Conservation (phyloP, 1,140 invertebrate genomes). For the Drosophila mauritiana region DNA sequence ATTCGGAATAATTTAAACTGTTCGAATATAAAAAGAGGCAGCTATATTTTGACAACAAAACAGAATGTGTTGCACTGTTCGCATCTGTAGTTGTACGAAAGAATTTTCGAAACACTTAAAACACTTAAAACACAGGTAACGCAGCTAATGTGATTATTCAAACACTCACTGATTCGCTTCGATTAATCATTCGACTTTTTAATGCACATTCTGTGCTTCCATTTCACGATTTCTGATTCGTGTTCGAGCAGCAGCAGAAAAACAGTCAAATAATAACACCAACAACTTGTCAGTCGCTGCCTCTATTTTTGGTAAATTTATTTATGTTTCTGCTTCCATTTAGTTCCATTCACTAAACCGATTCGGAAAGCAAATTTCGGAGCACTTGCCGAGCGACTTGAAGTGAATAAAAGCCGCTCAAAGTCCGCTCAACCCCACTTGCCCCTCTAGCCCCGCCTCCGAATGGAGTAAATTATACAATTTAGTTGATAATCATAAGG, state of each 20-base stretch:
- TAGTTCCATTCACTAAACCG: slow-evolving; percentile 47
- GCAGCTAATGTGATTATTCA: not conserved
- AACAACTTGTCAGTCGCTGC: slow-evolving; percentile 4
- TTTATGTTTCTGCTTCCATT: slow-evolving; percentile 25
- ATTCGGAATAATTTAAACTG: not conserved
- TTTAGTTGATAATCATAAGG: slow-evolving; percentile 42
- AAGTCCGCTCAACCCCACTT: too few species aligned
- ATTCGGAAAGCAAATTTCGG: slow-evolving; percentile 38
- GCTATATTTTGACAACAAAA: too few species aligned
- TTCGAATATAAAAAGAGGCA: not conserved
- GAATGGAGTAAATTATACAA: slow-evolving; percentile 39
- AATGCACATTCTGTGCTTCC: not conserved
- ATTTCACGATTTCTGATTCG: slow-evolving; percentile 11
- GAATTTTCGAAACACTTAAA: not conserved
- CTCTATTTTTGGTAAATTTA: slow-evolving; percentile 16
- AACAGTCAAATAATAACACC: not conserved
- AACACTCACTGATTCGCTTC: not conserved
- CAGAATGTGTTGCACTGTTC: too few species aligned
- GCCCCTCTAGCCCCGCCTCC: too few species aligned
- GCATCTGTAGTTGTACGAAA: not conserved
- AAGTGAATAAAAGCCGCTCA: slow-evolving; percentile 2
- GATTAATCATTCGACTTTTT: not conserved
- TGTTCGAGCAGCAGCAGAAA: not conserved
- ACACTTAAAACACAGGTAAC: not conserved
- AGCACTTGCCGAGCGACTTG: slow-evolving; percentile 17